A percentile compares a stretch with the other conserved stretches of the same genome.
Conservation (phyloP, 1,140 invertebrate species). For the Zaprionus inermis region DNA sequence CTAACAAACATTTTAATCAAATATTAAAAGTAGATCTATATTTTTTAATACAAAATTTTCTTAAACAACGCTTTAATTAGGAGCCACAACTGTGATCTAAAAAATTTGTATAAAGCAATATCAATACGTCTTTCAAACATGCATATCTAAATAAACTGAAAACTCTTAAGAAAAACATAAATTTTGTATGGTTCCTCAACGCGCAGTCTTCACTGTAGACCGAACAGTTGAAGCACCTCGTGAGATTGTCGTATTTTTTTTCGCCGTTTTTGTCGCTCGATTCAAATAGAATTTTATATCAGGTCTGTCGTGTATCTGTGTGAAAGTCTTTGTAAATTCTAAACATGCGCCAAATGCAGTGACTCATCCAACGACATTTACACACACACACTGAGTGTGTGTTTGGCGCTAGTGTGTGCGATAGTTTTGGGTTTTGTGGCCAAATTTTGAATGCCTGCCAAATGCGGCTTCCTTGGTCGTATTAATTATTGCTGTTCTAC, state of each 20-base stretch:
- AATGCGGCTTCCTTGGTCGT: conserved; percentile 81
- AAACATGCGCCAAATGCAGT: conserved; percentile 79
- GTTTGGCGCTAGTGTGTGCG: conserved; percentile 34
- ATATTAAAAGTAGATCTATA: too few relatives aligned
- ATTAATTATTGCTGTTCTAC: conserved; percentile 82
- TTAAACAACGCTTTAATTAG: not conserved
- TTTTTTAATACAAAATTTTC: too few relatives aligned
- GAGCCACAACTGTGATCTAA: too few relatives aligned
- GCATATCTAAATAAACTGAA: too few relatives aligned
- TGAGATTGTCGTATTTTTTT: not conserved
- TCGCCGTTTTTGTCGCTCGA: conserved; percentile 40
- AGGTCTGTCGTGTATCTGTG: conserved; percentile 40
- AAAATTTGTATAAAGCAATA: too few relatives aligned
- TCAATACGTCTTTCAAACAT: too few relatives aligned
- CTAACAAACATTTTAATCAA: too few relatives aligned
- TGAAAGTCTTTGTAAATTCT: conserved; percentile 70
- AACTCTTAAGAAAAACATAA: too few relatives aligned
- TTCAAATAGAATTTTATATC: conserved; percentile 70
- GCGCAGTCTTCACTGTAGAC: conserved; percentile 6
- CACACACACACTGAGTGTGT: conserved; percentile 28
- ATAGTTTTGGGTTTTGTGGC: conserved; percentile 51
- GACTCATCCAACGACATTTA: conserved; percentile 60
- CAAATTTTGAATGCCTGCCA: conserved; percentile 78
- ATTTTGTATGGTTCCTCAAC: not conserved
- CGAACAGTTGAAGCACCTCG: conserved; percentile 31